Percentiles rank a stretch among this genome's conserved stretches.
These are phyloP conservation scores for Ctenopoma kingsleyae DNA, from an alignment of 2,797 vertebrate species.

Conservation along the genomic window DNA sequence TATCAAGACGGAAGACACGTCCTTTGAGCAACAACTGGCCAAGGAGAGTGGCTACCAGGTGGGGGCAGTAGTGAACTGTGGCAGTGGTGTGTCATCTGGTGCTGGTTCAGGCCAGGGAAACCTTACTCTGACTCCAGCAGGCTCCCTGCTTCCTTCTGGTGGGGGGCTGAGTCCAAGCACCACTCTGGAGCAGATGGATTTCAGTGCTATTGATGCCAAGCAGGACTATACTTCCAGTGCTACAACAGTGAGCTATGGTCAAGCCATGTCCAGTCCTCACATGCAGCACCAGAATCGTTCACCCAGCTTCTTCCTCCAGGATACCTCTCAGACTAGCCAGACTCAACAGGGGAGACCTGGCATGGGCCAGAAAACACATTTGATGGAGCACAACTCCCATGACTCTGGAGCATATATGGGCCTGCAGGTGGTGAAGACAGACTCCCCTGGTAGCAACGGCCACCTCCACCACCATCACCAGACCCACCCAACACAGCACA, in stretches of 20 bases:
- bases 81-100: slow-evolving; percentile 84
- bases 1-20: slow-evolving; percentile 98
- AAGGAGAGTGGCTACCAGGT: slow-evolving; percentile 90
- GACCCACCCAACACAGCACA: slow-evolving; percentile 86
- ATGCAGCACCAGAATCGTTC: slow-evolving; percentile 94
- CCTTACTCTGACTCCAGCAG: slow-evolving; percentile 89
- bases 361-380: slow-evolving; percentile 83
- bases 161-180: slow-evolving; percentile 98
- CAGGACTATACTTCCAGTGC: slow-evolving; percentile 90
- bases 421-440: slow-evolving; percentile 91
- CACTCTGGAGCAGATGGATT: slow-evolving; percentile 99
- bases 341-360: slow-evolving; percentile 79
- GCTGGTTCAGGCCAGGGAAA: slow-evolving; percentile 86
- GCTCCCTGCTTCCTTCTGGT: slow-evolving; percentile 93
- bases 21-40: slow-evolving; percentile 97
- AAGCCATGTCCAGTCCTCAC: slow-evolving; percentile 93
- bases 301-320: slow-evolving; percentile 98
- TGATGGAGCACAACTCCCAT: slow-evolving; percentile 86
- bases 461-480: slow-evolving; percentile 85
- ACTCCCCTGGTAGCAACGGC: slow-evolving; percentile 85
- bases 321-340: slow-evolving; percentile 88
- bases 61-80: slow-evolving; percentile 81
- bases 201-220: slow-evolving; percentile 98
- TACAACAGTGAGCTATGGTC: slow-evolving; percentile 86
- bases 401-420: slow-evolving; percentile 84